Percentiles rank a stretch among this genome's conserved stretches.
phyloP scores from a whole-genome alignment of 2,888 invertebrate species.

The Nephrocerus scutellatus region DNA sequence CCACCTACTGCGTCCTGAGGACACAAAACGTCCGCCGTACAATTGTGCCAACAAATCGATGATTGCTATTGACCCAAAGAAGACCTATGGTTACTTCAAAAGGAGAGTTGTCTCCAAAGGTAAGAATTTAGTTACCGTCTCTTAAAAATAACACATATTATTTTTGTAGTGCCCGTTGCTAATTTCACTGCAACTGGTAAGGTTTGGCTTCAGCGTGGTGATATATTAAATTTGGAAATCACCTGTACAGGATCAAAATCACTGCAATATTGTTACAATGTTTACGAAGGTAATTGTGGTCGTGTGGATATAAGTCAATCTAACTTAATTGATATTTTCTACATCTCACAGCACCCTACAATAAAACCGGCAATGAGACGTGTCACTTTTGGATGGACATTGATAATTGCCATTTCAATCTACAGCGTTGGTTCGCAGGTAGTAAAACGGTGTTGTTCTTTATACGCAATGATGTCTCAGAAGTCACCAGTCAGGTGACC shows the following conservation, averaged over 20 bases:
- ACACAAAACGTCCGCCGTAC: constrained; percentile 24
- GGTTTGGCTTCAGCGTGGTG: constrained; percentile 78
- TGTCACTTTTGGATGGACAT: constrained; percentile 50
- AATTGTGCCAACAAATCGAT: constrained; percentile 55
- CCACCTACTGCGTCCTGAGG: not conserved
- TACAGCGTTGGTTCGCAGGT: constrained; percentile 63
- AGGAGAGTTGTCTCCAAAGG: constrained; percentile 61
- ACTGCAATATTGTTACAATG: constrained; percentile 63
- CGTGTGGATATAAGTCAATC: not conserved
- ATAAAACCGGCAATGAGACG: constrained; percentile 70
- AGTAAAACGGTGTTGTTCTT: constrained; percentile 72
- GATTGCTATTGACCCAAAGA: constrained; percentile 59
- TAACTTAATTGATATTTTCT: not conserved
- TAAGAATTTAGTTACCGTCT: no score
- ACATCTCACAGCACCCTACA: constrained; percentile 45
- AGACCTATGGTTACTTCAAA: constrained; percentile 67
- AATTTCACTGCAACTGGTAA: constrained; percentile 65
- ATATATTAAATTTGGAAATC: constrained; percentile 62
- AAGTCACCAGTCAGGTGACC: constrained; percentile 60
- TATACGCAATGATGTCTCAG: constrained; percentile 69
- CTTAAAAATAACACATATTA: constrained; percentile 8
- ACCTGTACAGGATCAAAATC: constrained; percentile 70
- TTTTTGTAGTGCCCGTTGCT: constrained; percentile 60
- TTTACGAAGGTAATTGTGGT: constrained; percentile 51
- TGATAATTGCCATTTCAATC: constrained; percentile 55